phyloP scores from a whole-genome alignment of 92 coral and sea anemone genomes.

The Metridium senile region DNA sequence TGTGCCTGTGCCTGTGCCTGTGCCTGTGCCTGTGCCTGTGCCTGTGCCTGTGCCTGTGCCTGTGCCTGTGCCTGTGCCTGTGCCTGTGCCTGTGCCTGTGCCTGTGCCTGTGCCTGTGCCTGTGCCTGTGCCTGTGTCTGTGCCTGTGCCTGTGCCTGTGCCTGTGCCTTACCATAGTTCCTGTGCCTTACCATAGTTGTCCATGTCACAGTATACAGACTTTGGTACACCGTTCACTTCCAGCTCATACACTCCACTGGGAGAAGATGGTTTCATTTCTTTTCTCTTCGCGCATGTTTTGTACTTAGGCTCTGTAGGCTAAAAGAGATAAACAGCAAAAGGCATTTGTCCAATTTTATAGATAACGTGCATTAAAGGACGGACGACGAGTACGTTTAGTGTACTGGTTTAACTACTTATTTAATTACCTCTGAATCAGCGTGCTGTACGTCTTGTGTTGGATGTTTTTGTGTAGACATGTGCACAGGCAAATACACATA shows the following conservation, averaged over 20 bases:
- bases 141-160: not conserved
- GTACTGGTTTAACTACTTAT: not conserved
- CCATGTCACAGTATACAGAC: conserved; percentile 28
- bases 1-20: not conserved
- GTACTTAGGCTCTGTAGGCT: not conserved
- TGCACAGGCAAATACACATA: not conserved
- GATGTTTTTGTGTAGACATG: no score
- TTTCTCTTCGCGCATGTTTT: conserved; percentile 26
- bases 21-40: not conserved
- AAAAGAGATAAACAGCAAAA: no score
- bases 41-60: no score
- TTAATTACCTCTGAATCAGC: not conserved
- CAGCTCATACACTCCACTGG: conserved; percentile 22
- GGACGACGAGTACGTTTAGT: not conserved
- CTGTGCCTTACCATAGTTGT: conserved; percentile 23
- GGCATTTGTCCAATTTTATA: not conserved
- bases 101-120: not conserved
- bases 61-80: no score
- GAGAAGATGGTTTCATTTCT: conserved; percentile 8
- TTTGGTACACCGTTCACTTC: not conserved
- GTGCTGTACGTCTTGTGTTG: no score
- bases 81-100: conserved; percentile 1
- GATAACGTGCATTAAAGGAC: no score
- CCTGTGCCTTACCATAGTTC: not conserved
- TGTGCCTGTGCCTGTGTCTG: not conserved